Conservation (phyloP, 2,888 invertebrate species). For the Macroteleia sp. region DNA sequence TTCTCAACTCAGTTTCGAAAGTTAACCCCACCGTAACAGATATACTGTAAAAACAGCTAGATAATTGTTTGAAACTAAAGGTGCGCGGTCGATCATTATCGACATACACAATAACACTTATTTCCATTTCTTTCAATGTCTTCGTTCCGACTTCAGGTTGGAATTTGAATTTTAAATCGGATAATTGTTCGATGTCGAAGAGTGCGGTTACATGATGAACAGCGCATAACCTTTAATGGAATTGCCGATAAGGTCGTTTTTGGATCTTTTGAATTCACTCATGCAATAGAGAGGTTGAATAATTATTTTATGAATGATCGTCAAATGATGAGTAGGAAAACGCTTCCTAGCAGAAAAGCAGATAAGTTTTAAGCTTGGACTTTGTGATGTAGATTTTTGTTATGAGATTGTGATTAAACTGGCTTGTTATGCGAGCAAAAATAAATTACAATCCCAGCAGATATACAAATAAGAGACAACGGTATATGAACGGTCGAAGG, state of each 20-base stretch:
- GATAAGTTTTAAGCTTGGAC: conserved; percentile 9
- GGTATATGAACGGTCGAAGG: conserved; percentile 45
- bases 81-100: conserved; percentile 17
- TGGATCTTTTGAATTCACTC: background rate
- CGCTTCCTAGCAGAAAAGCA: conserved; percentile 12
- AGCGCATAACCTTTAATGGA: background rate
- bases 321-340: conserved; percentile 27
- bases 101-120: background rate
- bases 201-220: background rate
- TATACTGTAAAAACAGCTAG: conserved; percentile 1
- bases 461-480: conserved; percentile 54
- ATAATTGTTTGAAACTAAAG: conserved; percentile 30
- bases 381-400: conserved; percentile 33
- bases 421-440: conserved; percentile 48
- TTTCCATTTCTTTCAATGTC: background rate
- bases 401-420: conserved; percentile 49
- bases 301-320: conserved; percentile 17
- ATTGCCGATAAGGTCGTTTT: conserved; percentile 11
- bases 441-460: conserved; percentile 46
- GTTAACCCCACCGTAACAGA: conserved; percentile 1
- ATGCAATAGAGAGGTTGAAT: conserved; percentile 9
- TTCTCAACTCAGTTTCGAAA: conserved; percentile 23
- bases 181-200: conserved; percentile 15
- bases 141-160: conserved; percentile 1
- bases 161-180: conserved; percentile 24